These are phyloP conservation scores for Sinotaia quadrata DNA, from an alignment of 2,888 invertebrate genomes.

Conservation along the genomic window DNA sequence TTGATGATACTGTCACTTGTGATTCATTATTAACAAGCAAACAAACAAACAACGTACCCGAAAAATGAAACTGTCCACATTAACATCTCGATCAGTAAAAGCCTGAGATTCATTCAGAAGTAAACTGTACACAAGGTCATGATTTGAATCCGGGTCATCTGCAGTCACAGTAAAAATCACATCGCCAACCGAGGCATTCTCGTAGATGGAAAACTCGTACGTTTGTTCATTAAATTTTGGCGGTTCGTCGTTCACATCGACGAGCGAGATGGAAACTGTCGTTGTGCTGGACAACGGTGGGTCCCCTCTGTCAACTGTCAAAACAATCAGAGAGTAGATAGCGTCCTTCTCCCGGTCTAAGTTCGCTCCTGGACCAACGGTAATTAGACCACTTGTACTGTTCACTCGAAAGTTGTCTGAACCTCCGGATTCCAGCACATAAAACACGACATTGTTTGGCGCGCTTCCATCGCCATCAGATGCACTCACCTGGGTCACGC, in stretches of 20 bases:
- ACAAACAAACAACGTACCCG: conserved; percentile 15
- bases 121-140: conserved; percentile 16
- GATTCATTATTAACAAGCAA: too few relatives aligned
- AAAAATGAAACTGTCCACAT: conserved; percentile 4
- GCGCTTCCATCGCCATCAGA: conserved; percentile 59
- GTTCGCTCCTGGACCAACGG: conserved; percentile 86
- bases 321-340: conserved; percentile 56
- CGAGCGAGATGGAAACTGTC: conserved; percentile 79
- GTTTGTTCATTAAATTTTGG: conserved; percentile 73
- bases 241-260: conserved; percentile 93
- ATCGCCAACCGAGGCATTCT: not conserved
- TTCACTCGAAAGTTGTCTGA: conserved; percentile 94
- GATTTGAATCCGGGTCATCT: conserved; percentile 25
- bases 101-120: conserved; percentile 28
- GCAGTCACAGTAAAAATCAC: conserved; percentile 21
- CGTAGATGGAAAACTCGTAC: not conserved
- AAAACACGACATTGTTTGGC: conserved; percentile 89
- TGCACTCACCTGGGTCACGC: conserved; percentile 51
- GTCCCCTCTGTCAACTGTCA: conserved; percentile 63
- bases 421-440: conserved; percentile 90
- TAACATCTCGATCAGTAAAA: conserved; percentile 22
- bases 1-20: too few relatives aligned
- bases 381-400: conserved; percentile 85
- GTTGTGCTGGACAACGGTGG: conserved; percentile 43
- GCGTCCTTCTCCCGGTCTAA: conserved; percentile 84